phyloP scores from a whole-genome alignment of 2,113 vertebrate species.

The Tragulus kanchil region DNA sequence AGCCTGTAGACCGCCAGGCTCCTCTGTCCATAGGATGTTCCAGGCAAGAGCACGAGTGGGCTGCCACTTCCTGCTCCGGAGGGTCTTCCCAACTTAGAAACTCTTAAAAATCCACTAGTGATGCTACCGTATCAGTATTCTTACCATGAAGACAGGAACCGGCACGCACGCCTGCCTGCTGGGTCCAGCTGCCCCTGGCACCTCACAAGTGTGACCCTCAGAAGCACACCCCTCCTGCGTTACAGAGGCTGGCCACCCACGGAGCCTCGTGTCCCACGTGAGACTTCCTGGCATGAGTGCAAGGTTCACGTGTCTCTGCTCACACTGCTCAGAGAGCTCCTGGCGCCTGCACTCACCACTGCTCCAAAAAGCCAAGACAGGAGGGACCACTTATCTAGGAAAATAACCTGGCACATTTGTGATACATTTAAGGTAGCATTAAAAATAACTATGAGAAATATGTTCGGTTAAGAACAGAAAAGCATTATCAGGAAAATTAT shows the following conservation, averaged over 20 bases:
- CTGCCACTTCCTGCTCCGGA: not conserved
- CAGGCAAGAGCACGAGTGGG: not conserved
- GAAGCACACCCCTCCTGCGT: too few relatives aligned
- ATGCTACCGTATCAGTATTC: not conserved
- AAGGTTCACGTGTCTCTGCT: not conserved
- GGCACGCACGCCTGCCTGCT: not conserved
- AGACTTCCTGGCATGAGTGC: too few relatives aligned
- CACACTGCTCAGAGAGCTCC: not conserved
- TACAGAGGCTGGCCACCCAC: too few relatives aligned
- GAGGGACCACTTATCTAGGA: not conserved
- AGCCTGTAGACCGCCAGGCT: not conserved
- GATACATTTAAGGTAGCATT: not conserved
- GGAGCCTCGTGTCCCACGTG: fast-evolving
- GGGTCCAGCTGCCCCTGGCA: not conserved
- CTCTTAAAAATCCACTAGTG: not conserved
- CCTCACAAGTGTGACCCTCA: fast-evolving
- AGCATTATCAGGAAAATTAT: not conserved
- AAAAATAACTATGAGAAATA: not conserved
- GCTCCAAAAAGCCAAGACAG: not conserved
- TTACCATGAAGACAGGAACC: not conserved
- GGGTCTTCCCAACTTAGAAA: not conserved
- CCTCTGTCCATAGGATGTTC: not conserved
- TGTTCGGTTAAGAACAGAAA: not conserved
- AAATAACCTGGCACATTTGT: not conserved
- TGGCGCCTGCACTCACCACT: not conserved